phyloP scores from a whole-genome alignment of 1,140 invertebrate species.

The Oppia nitens region DNA sequence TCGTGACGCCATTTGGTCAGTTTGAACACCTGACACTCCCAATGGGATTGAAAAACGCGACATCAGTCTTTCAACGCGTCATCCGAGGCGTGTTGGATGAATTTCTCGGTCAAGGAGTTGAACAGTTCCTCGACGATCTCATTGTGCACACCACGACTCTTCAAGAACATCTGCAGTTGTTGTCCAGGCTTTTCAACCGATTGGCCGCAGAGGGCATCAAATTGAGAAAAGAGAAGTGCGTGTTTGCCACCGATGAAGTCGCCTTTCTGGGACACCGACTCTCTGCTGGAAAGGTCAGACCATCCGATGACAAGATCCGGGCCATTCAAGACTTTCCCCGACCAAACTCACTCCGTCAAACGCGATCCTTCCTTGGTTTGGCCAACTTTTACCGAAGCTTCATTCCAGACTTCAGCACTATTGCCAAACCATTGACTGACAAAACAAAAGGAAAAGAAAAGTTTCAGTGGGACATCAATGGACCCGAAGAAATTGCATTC shows the following conservation, averaged over 20 bases:
- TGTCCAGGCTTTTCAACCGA: background rate
- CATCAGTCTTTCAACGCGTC: constrained; percentile 13
- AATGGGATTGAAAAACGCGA: constrained; percentile 19
- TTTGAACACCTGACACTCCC: constrained; percentile 22
- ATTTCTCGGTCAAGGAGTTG: background rate
- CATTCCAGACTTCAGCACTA: constrained; percentile 17
- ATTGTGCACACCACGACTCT: constrained; percentile 17
- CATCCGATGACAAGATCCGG: background rate
- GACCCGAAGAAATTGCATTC: constrained; percentile 15
- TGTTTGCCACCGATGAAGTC: background rate
- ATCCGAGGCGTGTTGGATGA: background rate
- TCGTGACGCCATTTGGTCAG: constrained; percentile 26
- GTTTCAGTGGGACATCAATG: constrained; percentile 19
- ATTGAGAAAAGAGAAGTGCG: background rate
- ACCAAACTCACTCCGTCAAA: background rate
- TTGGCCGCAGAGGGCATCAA: background rate
- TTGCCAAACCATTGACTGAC: constrained; percentile 18
- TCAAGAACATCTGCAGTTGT: constrained; percentile 14
- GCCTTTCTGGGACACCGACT: constrained; percentile 4
- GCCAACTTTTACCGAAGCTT: constrained; percentile 12
- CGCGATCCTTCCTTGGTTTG: constrained; percentile 9
- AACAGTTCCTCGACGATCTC: constrained; percentile 11
- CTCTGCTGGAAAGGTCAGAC: background rate
- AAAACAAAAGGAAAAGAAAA: constrained; percentile 21
- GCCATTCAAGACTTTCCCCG: background rate